These are phyloP conservation scores for Caenorhabditis afra DNA, from an alignment of 2,888 invertebrate genomes.

Conservation along the genomic window DNA sequence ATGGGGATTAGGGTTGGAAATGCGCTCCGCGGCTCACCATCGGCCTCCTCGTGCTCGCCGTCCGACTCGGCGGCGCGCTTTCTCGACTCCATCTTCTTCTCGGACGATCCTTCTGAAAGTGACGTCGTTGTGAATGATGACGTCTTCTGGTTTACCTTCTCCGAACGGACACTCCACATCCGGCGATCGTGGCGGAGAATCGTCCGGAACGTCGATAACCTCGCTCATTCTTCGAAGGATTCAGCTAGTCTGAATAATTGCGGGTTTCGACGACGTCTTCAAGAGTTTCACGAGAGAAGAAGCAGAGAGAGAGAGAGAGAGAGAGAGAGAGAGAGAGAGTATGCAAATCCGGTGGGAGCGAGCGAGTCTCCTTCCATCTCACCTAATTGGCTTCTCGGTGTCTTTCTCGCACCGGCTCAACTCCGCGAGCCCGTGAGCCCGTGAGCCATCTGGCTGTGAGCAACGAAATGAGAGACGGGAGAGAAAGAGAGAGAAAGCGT, in stretches of 20 bases:
- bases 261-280: no score
- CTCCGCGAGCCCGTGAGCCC: no score
- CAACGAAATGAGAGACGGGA: no score
- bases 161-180: slow-evolving; percentile 43
- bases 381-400: no score
- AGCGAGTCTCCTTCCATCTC: no score
- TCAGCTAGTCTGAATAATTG: no score
- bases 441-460: no score
- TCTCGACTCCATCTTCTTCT: slow-evolving; percentile 32
- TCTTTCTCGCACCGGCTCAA: no score
- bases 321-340: not conserved
- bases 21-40: slow-evolving; percentile 5
- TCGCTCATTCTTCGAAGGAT: slow-evolving; percentile 31
- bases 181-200: slow-evolving; percentile 41
- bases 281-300: no score
- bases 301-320: not conserved
- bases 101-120: slow-evolving; percentile 25
- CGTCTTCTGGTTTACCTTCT: slow-evolving; percentile 12
- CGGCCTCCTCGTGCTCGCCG: not conserved
- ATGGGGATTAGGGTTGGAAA: no score
- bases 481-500: no score
- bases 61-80: slow-evolving; percentile 29
- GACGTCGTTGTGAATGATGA: not conserved
- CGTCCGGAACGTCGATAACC: slow-evolving; percentile 41
- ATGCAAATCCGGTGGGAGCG: not conserved